Conservation (phyloP, 1,140 invertebrate genomes). For the Archegozetes longisetosus region DNA sequence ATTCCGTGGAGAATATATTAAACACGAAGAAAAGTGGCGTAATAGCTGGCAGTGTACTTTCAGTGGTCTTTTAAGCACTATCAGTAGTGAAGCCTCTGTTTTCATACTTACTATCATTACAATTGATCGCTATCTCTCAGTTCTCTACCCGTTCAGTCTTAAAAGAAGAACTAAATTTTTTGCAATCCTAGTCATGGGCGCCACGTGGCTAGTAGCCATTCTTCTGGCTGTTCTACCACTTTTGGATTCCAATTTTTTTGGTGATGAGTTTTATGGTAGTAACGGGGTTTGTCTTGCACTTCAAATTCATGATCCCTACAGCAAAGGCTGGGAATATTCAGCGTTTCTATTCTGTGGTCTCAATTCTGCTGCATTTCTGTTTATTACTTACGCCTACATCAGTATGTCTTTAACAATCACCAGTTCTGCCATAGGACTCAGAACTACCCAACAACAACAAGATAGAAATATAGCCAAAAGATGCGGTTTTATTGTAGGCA, state of each 20-base stretch:
- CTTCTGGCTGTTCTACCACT: slow-evolving; percentile 21
- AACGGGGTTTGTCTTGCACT: slow-evolving; percentile 31
- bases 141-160: slow-evolving; percentile 22
- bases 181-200: slow-evolving; percentile 11
- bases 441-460: slow-evolving; percentile 39
- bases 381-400: slow-evolving; percentile 44
- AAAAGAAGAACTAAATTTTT: slow-evolving; percentile 23
- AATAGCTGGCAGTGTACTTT: slow-evolving; percentile 46
- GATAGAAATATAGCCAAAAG: slow-evolving; percentile 46
- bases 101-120: slow-evolving; percentile 58
- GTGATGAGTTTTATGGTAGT: slow-evolving; percentile 25
- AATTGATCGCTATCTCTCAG: slow-evolving; percentile 41
- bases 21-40: slow-evolving; percentile 46
- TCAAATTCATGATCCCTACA: slow-evolving; percentile 28
- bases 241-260: slow-evolving; percentile 11
- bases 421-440: slow-evolving; percentile 41
- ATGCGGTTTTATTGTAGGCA: slow-evolving; percentile 49
- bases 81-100: slow-evolving; percentile 52
- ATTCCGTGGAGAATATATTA: slow-evolving; percentile 47
- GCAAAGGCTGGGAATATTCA: slow-evolving; percentile 31
- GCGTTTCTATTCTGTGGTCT: slow-evolving; percentile 29
- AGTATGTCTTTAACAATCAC: slow-evolving; percentile 35
- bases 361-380: slow-evolving; percentile 30
- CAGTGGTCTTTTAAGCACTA: slow-evolving; percentile 46
- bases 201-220: slow-evolving; percentile 20